Conservation (phyloP, 2,888 invertebrate genomes). For the Agrilus mali region DNA sequence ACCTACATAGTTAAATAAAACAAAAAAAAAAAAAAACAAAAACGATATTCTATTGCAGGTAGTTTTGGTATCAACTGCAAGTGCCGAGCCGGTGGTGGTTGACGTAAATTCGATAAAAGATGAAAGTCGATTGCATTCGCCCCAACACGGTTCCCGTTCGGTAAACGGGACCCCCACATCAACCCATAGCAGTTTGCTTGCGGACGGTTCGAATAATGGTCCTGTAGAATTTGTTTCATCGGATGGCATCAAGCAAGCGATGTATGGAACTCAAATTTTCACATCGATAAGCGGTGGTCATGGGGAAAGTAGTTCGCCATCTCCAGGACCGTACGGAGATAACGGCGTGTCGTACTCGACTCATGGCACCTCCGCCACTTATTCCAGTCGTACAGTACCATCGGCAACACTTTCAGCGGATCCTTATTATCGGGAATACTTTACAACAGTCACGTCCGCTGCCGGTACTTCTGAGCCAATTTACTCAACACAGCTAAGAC, state of each 20-base stretch:
- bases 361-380: conserved; percentile 28
- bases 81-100: conserved; percentile 31
- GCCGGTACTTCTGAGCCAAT: conserved; percentile 43
- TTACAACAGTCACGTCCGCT: conserved; percentile 46
- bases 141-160: conserved; percentile 54
- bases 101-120: conserved; percentile 45
- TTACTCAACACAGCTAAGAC: conserved; percentile 30
- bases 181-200: conserved; percentile 48
- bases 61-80: conserved; percentile 34
- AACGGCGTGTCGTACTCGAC: conserved; percentile 34
- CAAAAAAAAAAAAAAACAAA: too few species aligned
- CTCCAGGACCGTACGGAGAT: conserved; percentile 45
- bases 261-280: conserved; percentile 59
- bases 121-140: conserved; percentile 46
- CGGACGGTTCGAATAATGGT: conserved; percentile 39
- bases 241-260: conserved; percentile 41
- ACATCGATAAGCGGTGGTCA: conserved; percentile 41
- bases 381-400: conserved; percentile 30
- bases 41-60: conserved; percentile 27
- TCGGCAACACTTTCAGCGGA: conserved; percentile 52
- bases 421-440: conserved; percentile 73
- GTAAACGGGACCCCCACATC: conserved; percentile 56
- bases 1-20: too few species aligned
- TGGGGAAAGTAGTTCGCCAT: conserved; percentile 45
- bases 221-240: conserved; percentile 38